Evolutionary conservation across 2,797 vertebrate genomes (phyloP), one percentile per base, ranked within the genome.

Genomic region (Catamblyrhynchus diadema): DNA sequence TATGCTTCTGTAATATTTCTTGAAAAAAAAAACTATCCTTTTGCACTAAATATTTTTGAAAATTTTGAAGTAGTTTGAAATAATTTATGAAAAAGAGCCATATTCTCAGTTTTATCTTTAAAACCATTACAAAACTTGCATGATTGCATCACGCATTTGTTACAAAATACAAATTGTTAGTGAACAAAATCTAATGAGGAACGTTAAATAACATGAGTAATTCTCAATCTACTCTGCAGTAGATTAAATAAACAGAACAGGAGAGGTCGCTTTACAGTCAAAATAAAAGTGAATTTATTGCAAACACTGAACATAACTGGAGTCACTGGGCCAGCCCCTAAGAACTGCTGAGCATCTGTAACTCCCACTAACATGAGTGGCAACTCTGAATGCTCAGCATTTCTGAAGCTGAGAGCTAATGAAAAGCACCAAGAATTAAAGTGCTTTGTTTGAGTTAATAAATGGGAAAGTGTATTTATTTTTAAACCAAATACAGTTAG

Each of bases 1-100:
- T 87, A 57, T 89, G 41, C 93, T 96, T 95, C 93, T 96, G 86
- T 90, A 96, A 79, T 81, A 94, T 93, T 95, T 96, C 90, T 87
- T 93, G 65, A 5, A 77, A 45, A 88, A 95, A 72, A 95, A 28
- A 12, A 2, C 22, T 94, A 75, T 92, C 80, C 59, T 96, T 97
- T 97, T 97, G 88, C 92, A 97, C 92, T 97, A 86, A 91, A 22
- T 97, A 96, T 97, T 98, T 98, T 97, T 97, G 72, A 94, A 96
- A 88, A 54, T 44, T 91, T 72, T 73, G 33, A 97, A 95, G 44
- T 93, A 88, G 88, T 97, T 96, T 95, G 90, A 93, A 97, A 91
- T 96, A 88, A 95, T 94, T 90, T 96, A 94, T 96, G 73, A 97
- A 86, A 87, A 79, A 93, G 81, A 88, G 92, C 84, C 91, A 96